Evolutionary conservation across 2,797 vertebrate genomes (phyloP).

Genomic region (Cynopterus sphinx): DNA sequence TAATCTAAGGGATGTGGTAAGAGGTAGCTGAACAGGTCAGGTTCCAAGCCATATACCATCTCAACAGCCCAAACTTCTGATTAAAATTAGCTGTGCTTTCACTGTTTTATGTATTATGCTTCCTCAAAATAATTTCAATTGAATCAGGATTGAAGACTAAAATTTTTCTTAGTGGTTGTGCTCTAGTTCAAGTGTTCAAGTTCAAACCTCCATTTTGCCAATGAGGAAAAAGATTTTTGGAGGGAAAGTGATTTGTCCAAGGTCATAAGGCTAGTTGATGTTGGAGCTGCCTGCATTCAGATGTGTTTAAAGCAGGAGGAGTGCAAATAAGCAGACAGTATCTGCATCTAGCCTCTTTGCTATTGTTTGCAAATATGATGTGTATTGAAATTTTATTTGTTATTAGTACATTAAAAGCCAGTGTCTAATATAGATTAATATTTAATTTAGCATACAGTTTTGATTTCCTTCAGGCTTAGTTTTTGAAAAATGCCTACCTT

Average conservation of each 20-base stretch:
- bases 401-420: slow-evolving; percentile 12
- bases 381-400: slow-evolving; percentile 22
- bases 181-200: background rate
- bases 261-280: background rate
- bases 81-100: background rate
- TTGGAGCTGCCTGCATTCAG: background rate
- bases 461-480: background rate
- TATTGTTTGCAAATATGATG: background rate
- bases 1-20: background rate
- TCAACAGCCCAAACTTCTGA: background rate
- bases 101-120: background rate
- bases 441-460: slow-evolving; percentile 36
- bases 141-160: background rate
- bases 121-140: background rate
- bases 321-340: background rate
- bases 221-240: background rate
- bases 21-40: background rate
- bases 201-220: slow-evolving; percentile 22
- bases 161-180: background rate
- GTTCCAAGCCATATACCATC: background rate
- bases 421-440: background rate
- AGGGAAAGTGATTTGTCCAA: background rate
- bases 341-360: background rate
- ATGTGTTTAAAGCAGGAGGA: background rate
- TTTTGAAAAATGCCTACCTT: background rate